Conservation (phyloP, 2,888 invertebrate genomes). For the Pandemis heparana region DNA sequence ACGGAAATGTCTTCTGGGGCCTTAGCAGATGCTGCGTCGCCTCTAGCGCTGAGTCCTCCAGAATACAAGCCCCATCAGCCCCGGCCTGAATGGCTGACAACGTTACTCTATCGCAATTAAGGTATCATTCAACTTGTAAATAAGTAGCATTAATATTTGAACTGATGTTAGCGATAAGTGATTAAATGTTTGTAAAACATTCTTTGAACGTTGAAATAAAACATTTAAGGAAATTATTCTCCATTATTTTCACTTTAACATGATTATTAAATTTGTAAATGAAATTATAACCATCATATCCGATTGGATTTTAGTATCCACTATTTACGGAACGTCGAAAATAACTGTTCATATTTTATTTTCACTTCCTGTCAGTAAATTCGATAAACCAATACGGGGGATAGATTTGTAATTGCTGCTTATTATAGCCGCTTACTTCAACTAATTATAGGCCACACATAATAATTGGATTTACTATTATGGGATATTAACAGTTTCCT, state of each 20-base stretch:
- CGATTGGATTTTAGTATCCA: not conserved
- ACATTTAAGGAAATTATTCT: constrained; percentile 48
- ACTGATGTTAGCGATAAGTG: constrained; percentile 58
- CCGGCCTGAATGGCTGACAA: constrained; percentile 77
- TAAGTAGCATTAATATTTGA: constrained; percentile 63
- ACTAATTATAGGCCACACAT: not conserved
- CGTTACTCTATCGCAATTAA: constrained; percentile 78
- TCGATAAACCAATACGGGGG: not conserved
- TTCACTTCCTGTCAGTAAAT: not conserved
- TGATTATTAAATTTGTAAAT: not conserved
- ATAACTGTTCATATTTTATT: not conserved
- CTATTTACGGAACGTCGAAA: not conserved
- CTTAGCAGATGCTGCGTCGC: constrained; percentile 74
- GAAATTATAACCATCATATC: not conserved
- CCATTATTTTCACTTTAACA: not conserved
- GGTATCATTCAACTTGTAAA: constrained; percentile 60
- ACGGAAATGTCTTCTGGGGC: constrained; percentile 79
- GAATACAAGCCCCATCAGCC: constrained; percentile 76
- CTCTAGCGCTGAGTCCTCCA: constrained; percentile 73
- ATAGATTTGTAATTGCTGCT: not conserved
- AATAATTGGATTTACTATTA: not conserved
- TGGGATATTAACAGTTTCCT: not conserved
- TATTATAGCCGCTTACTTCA: not conserved
- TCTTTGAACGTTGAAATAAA: constrained; percentile 82
- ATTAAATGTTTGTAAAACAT: constrained; percentile 48